Conservation (phyloP, 2,113 vertebrate genomes). For the Triplophysa rosa region DNA sequence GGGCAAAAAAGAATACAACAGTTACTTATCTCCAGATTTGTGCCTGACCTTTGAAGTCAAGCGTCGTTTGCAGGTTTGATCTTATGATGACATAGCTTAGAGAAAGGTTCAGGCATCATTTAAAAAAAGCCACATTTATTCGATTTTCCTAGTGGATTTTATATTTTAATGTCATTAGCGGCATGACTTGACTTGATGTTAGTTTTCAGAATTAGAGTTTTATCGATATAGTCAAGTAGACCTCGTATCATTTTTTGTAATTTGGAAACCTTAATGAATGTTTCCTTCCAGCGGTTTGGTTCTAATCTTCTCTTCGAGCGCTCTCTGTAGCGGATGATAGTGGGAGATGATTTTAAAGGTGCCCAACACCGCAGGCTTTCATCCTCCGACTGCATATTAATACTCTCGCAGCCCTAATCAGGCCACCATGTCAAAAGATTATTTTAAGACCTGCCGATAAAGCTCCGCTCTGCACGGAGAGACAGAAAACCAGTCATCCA, state of each 20-base stretch:
- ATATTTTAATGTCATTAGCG: too few relatives aligned
- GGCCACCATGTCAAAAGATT: constrained; percentile 70
- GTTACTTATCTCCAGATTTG: too few relatives aligned
- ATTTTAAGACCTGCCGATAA: constrained; percentile 69
- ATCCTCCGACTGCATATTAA: constrained; percentile 62
- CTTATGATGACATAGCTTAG: not conserved
- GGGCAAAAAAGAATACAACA: not conserved
- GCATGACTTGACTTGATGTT: too few relatives aligned
- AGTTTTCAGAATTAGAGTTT: too few relatives aligned
- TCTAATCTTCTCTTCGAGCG: not conserved
- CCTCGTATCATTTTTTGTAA: not conserved
- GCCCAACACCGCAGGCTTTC: constrained; percentile 51
- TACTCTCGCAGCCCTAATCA: constrained; percentile 66
- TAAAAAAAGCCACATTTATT: not conserved
- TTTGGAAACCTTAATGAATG: not conserved
- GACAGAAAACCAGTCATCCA: constrained; percentile 60
- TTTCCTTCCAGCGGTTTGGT: not conserved
- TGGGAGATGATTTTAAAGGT: constrained; percentile 51
- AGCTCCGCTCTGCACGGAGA: constrained; percentile 59
- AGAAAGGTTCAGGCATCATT: too few relatives aligned
- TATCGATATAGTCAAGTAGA: not conserved
- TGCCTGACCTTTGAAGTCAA: not conserved
- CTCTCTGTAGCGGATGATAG: not conserved
- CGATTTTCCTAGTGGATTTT: not conserved
- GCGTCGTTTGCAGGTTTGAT: not conserved